A percentile compares a stretch with the other conserved stretches of the same genome.
Evolutionary conservation across 2,113 vertebrate species (phyloP).

Genomic region (Misgurnus mizolepis): DNA sequence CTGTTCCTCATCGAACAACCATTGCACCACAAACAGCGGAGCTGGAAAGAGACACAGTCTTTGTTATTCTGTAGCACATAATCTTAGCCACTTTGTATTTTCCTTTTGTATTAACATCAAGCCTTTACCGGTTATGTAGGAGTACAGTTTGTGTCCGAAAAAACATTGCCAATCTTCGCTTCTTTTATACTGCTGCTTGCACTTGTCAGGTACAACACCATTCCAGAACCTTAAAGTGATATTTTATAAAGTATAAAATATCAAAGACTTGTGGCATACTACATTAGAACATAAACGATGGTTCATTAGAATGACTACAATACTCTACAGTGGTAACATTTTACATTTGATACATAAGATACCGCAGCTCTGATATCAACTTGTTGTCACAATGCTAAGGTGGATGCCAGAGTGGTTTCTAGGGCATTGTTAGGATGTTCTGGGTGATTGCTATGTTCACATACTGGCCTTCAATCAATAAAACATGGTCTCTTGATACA

Average conservation of each 20-base stretch:
- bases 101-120: background rate
- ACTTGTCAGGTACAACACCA: slow-evolving; percentile 77
- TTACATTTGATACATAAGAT: no score
- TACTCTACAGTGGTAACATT: no score
- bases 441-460: no score
- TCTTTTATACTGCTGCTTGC: slow-evolving; percentile 75
- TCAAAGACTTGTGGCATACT: background rate
- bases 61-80: background rate
- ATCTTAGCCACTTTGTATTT: no score
- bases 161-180: slow-evolving; percentile 84
- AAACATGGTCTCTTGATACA: no score
- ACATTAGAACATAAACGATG: background rate
- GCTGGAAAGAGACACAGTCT: slow-evolving; percentile 62
- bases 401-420: no score
- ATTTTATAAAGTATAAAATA: background rate
- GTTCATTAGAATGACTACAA: no score
- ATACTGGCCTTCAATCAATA: no score
- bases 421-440: no score
- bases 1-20: slow-evolving; percentile 85
- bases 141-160: slow-evolving; percentile 78
- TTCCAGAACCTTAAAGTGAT: slow-evolving; percentile 76
- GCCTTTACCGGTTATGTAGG: slow-evolving; percentile 77
- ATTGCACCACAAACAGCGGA: slow-evolving; percentile 81
- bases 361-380: no score
- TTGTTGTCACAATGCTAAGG: no score